Evolutionary conservation across 2,113 vertebrate genomes (phyloP), one percentile per base, ranked within the genome.

Genomic region (Caracal caracal): DNA sequence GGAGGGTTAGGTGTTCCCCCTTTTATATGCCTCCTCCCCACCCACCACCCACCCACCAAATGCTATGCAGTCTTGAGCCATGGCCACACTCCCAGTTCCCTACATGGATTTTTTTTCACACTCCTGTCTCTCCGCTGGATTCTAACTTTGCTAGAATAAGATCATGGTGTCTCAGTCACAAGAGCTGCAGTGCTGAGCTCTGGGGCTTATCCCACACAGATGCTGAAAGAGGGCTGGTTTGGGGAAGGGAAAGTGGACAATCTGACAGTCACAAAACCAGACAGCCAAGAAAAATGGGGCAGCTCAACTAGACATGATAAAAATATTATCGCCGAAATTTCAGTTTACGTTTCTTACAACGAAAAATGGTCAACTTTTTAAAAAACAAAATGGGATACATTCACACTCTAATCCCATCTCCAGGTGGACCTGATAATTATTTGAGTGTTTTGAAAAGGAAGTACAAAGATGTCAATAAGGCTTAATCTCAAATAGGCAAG

Each of bases 321-420:
- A 96, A 90, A 79, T 37, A 93, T 9, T 11, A 26, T 61, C 33
- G n/a, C 16, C 10, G 13, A 73, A 88, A 26, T 86, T 94, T 53
- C 47, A 90, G 61, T 83, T 88, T 76, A 78, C 51, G 17, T 88
- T 78, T 56, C 13, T 93, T 83, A 85, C 11, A 81, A 47, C 3
- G 40, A 37, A 68, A 93, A 79, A 95, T 19, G 19, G 56, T 40
- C 56, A 95, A 85, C 22, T 81, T 70, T 22, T 66, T 90, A 70
- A 43, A 91, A 92, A 87, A 75, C 19, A 90, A 95, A 88, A 88
- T 5, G 68, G 89, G 92, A 90, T 24, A 49, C 30, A 17, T 78
- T 84, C 20, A 33, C 1, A 35, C 5, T 65, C 15, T 70, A 33
- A 76, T 78, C 28, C 73, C 30, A 70, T 76, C 53, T 61, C 80